These are phyloP conservation scores for Aphelocoma californica DNA, from an alignment of 2,797 vertebrate genomes.

Conservation along the genomic window DNA sequence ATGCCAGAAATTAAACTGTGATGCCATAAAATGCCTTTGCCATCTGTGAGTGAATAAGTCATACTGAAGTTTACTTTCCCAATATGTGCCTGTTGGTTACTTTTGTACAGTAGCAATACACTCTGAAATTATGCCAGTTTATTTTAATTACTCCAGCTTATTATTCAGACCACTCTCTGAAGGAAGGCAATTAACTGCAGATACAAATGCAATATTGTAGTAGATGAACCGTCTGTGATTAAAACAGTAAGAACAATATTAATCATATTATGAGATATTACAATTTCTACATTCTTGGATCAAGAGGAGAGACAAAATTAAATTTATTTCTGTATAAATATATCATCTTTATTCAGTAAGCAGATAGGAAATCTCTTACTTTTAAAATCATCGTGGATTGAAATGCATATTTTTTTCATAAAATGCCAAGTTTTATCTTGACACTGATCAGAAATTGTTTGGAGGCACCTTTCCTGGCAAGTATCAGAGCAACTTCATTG, in stretches of 20 bases:
- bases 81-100: slow-evolving; percentile 39
- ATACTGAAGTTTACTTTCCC: slow-evolving; percentile 40
- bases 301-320: slow-evolving; percentile 27
- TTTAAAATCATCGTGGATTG: neutral
- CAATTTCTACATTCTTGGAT: slow-evolving; percentile 38
- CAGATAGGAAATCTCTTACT: slow-evolving; percentile 1
- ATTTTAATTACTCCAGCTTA: slow-evolving; percentile 68
- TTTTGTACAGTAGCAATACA: slow-evolving; percentile 42
- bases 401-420: neutral
- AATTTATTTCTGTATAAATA: slow-evolving; percentile 56
- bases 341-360: slow-evolving; percentile 52
- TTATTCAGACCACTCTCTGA: slow-evolving; percentile 61
- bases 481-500: neutral
- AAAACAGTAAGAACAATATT: slow-evolving; percentile 66
- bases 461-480: neutral
- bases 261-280: slow-evolving; percentile 65
- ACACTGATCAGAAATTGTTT: neutral
- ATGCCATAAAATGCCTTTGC: slow-evolving; percentile 30
- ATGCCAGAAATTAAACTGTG: neutral
- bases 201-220: slow-evolving; percentile 66
- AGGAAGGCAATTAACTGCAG: slow-evolving; percentile 68
- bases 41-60: slow-evolving; percentile 33
- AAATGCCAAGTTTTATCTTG: neutral
- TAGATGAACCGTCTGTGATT: slow-evolving; percentile 62
- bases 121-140: slow-evolving; percentile 63